These are phyloP conservation scores for Intellagama lesueurii DNA, from an alignment of 2,797 vertebrate genomes.

Conservation along the genomic window DNA sequence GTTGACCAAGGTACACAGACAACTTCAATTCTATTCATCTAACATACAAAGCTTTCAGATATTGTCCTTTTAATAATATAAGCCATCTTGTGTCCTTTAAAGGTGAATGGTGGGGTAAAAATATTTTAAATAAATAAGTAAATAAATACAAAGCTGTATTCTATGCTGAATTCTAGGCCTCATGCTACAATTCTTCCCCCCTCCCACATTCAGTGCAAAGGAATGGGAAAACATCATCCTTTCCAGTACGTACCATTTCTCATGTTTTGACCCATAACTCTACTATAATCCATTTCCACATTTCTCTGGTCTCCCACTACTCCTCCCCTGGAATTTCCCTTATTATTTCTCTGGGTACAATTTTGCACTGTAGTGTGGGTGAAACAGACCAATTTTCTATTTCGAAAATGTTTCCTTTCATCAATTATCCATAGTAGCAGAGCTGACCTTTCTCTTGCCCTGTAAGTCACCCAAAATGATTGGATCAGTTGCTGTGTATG, in stretches of 20 bases:
- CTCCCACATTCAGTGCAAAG: too few species aligned
- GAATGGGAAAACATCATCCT: too few species aligned
- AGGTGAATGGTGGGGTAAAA: too few species aligned
- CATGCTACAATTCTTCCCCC: too few species aligned
- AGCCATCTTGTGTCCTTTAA: too few species aligned
- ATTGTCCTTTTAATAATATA: too few species aligned
- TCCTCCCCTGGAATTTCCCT: not conserved
- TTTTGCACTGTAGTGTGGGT: not conserved
- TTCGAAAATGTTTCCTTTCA: slow-evolving; percentile 12
- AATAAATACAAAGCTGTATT: too few species aligned
- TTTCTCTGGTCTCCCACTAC: not conserved
- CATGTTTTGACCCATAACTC: not conserved
- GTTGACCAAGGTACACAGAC: too few species aligned
- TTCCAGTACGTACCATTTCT: not conserved
- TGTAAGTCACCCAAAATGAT: slow-evolving; percentile 13
- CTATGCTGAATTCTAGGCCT: too few species aligned
- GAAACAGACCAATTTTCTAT: not conserved
- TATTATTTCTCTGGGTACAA: not conserved
- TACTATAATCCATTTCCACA: not conserved
- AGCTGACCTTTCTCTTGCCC: slow-evolving; percentile 21
- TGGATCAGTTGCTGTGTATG: slow-evolving; percentile 22
- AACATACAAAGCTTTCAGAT: too few species aligned
- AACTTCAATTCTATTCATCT: too few species aligned
- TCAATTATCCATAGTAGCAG: slow-evolving; percentile 18
- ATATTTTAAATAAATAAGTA: too few species aligned